Conservation (phyloP, 53 echinoderm and acorn worm genomes). For the Antedon mediterranea region DNA sequence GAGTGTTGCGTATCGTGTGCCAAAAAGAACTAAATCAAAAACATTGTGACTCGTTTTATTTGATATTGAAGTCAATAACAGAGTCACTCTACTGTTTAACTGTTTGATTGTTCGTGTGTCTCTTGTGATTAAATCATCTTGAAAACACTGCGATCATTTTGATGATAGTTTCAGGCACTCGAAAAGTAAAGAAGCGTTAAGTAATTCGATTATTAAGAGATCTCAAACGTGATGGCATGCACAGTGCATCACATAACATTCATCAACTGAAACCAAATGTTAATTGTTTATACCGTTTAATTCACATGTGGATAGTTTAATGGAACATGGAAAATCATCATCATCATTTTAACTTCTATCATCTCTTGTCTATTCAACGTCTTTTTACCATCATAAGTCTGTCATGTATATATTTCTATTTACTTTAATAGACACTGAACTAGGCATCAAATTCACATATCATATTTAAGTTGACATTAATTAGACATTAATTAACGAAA, state of each 20-base stretch:
- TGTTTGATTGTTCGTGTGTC: background rate
- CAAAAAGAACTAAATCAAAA: background rate
- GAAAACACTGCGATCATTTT: background rate
- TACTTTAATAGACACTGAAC: too few relatives aligned
- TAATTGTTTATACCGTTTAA: too few relatives aligned
- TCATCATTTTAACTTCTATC: too few relatives aligned
- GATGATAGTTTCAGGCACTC: background rate
- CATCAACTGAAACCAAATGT: background rate
- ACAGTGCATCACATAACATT: background rate
- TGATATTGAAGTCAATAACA: background rate
- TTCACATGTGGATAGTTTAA: too few relatives aligned
- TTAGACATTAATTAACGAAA: too few relatives aligned
- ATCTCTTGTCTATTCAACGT: too few relatives aligned
- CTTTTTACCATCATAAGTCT: too few relatives aligned
- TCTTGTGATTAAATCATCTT: background rate
- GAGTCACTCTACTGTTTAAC: constrained; percentile 1
- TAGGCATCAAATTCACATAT: too few relatives aligned
- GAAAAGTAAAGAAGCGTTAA: background rate
- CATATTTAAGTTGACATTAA: too few relatives aligned
- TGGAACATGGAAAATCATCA: too few relatives aligned
- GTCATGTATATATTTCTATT: too few relatives aligned
- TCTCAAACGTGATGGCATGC: background rate
- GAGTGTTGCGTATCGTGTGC: background rate
- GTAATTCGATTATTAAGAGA: background rate
- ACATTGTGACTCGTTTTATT: background rate